phyloP scores from a whole-genome alignment of 2,888 invertebrate species.

The Acleris laterana region DNA sequence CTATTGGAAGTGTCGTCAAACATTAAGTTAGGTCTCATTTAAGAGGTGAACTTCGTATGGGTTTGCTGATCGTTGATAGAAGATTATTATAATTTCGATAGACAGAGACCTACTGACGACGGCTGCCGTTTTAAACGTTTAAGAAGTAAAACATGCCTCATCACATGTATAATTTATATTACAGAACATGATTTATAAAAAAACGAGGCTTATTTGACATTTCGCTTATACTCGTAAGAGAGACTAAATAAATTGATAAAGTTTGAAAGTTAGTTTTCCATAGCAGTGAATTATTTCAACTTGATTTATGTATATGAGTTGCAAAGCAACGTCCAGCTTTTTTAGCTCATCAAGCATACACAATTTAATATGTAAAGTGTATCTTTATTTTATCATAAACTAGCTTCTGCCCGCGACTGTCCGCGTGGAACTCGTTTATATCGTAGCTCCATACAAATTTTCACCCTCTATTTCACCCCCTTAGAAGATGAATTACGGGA shows the following conservation, averaged over 20 bases:
- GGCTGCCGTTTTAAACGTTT: no score
- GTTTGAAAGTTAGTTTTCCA: slow-evolving; percentile 24
- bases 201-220: background rate
- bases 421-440: no score
- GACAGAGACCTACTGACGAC: no score
- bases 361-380: no score
- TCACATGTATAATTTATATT: no score
- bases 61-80: background rate
- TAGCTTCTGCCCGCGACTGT: no score
- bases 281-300: slow-evolving; percentile 30
- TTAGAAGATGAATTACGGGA: no score
- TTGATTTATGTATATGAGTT: slow-evolving; percentile 30
- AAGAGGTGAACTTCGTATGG: background rate
- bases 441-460: no score
- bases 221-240: slow-evolving; percentile 1
- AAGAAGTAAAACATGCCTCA: no score
- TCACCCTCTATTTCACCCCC: no score
- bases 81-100: background rate
- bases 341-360: slow-evolving; percentile 3
- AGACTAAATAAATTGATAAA: slow-evolving; percentile 17
- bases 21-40: background rate
- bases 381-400: no score
- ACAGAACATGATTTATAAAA: no score
- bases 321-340: slow-evolving; percentile 20
- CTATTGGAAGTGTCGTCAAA: background rate